A percentile compares a stretch with the other conserved stretches of the same genome.
phyloP scores from a whole-genome alignment of 2,113 vertebrate species.

The Rhinichthys klamathensis region DNA sequence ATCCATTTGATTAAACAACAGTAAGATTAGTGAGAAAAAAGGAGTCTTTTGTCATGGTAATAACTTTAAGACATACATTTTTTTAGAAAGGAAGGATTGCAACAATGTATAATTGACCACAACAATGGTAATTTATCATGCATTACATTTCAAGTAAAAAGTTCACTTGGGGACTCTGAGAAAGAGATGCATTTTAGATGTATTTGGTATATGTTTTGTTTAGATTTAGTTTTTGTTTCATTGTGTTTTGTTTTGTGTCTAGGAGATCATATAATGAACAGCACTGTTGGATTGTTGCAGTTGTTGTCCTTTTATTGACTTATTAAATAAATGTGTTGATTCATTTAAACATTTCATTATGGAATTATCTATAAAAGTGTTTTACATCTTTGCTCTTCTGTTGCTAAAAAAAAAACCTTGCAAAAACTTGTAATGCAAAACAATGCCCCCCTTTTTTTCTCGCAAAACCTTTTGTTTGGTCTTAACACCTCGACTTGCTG shows the following conservation, averaged over 20 bases:
- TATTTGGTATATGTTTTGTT: neutral
- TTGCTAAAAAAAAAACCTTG: neutral
- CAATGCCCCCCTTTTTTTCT: too few species aligned
- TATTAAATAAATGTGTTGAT: neutral
- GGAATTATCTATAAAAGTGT: neutral
- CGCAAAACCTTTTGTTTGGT: neutral
- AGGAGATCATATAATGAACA: neutral
- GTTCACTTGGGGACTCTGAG: neutral
- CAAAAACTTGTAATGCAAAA: neutral
- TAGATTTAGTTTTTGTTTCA: neutral
- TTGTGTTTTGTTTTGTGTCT: neutral
- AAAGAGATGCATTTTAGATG: neutral
- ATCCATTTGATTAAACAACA: neutral
- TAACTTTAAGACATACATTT: neutral
- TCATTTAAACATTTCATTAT: neutral
- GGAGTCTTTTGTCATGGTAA: neutral
- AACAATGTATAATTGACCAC: neutral
- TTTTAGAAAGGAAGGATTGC: neutral
- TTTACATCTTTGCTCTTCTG: neutral
- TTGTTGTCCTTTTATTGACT: neutral
- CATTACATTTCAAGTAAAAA: neutral
- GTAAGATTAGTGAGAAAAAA: neutral
- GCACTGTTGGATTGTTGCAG: neutral
- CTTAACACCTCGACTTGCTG: neutral
- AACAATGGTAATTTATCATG: neutral